Conservation (phyloP, 2,797 vertebrate genomes). For the Neosilurus mollespiculum region DNA sequence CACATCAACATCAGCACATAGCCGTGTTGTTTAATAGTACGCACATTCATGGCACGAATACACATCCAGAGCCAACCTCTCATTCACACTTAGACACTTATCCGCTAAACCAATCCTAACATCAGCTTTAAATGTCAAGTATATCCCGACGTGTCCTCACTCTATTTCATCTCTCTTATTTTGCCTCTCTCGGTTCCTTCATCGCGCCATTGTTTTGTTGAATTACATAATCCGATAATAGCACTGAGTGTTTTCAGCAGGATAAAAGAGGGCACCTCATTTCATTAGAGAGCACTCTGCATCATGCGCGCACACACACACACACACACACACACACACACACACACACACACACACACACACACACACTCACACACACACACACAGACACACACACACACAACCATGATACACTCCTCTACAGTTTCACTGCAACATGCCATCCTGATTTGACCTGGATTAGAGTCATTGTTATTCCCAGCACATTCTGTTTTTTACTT, state of each 20-base stretch:
- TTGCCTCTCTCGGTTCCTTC: conserved; percentile 17
- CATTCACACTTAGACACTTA: conserved; percentile 1
- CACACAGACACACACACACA: background rate
- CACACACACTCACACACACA: conserved; percentile 1
- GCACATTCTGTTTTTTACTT: background rate
- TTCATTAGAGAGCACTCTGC: background rate
- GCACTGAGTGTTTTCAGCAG: conserved; percentile 11
- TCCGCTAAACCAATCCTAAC: conserved; percentile 2
- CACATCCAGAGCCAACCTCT: background rate
- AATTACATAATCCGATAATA: conserved; percentile 41
- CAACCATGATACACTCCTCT: background rate
- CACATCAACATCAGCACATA: conserved; percentile 37
- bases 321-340: conserved; percentile 4
- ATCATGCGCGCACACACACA: background rate
- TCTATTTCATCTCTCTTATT: conserved; percentile 21
- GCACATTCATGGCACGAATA: no score
- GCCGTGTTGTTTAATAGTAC: conserved; percentile 11
- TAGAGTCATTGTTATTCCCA: background rate
- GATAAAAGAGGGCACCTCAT: conserved; percentile 4
- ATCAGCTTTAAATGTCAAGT: conserved; percentile 24
- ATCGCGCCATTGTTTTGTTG: conserved; percentile 22
- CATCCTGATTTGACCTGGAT: background rate
- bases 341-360: conserved; percentile 4
- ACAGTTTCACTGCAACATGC: background rate
- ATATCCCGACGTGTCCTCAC: conserved; percentile 11